A percentile compares a stretch with the other conserved stretches of the same genome.
These are phyloP conservation scores for Erinaceus europaeus DNA, from an alignment of 2,113 vertebrate species.

Conservation along the genomic window DNA sequence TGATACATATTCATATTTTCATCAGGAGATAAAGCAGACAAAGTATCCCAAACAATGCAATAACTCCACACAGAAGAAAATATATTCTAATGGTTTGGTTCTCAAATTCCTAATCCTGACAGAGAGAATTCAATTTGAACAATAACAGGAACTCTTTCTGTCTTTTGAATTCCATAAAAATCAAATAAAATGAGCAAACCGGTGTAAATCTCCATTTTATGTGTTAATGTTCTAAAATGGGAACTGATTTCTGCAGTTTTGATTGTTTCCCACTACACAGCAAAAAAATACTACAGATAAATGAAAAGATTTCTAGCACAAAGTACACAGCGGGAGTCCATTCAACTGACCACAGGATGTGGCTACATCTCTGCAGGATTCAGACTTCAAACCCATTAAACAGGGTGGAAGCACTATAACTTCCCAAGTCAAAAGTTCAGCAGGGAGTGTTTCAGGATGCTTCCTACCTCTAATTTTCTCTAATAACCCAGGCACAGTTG, in stretches of 20 bases:
- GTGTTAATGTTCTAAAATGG: conserved; percentile 27
- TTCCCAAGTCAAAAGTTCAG: conserved; percentile 63
- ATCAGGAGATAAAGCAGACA: neutral
- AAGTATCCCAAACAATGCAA: neutral
- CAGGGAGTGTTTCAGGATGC: conserved; percentile 50
- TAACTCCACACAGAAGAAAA: neutral
- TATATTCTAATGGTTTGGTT: neutral
- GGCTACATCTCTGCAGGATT: conserved; percentile 69
- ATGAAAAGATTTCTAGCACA: conserved; percentile 40
- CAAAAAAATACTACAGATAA: conserved; percentile 32
- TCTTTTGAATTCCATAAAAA: neutral
- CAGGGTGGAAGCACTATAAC: conserved; percentile 46
- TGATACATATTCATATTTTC: neutral
- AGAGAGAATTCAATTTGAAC: neutral
- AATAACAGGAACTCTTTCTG: neutral
- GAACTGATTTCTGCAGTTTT: conserved; percentile 22
- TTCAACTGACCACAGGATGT: conserved; percentile 64
- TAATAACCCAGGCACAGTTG: conserved; percentile 30
- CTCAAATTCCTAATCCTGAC: neutral
- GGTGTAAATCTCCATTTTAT: conserved; percentile 48
- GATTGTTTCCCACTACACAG: conserved; percentile 17
- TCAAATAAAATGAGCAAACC: conserved; percentile 34
- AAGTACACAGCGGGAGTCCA: conserved; percentile 8
- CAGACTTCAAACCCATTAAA: conserved; percentile 73
- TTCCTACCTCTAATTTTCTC: conserved; percentile 50